Base-by-base conservation (phyloP, 2,888 invertebrate genomes). In the Xylocampa areola region DNA sequence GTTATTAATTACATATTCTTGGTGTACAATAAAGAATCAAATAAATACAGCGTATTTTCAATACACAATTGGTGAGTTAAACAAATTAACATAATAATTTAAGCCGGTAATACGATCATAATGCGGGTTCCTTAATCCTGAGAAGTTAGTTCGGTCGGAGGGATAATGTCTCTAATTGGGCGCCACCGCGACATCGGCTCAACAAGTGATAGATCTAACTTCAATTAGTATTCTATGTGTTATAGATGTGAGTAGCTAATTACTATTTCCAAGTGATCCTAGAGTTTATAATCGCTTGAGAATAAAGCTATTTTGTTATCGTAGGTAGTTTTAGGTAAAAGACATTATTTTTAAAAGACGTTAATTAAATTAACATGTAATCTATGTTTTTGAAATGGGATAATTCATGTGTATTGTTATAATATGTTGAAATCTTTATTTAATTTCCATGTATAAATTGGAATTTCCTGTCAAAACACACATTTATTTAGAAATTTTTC, bases 151-250 rank as follows among this genome's bases (percentile, higher is more conserved):
- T 36, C 30, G 5, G 14, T 14, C 8, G 19, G 41, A 21, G 32
- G 21, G 44, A n/a, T 44, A 33, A 16, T 33, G 16, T 16, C 16
- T 33, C 44, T 44, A 33, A 44, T 33, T 25, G 23, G 27, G 33
- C 44, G 32, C 29, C 19, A 30, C 13, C 17, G 10, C 16, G 8
- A 33, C 33, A 21, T 29, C 37, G 40, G 16, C 45, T 53, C 61
- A 67, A 64, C 64, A 64, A 64, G 62, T 67, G 25, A 64, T 47
- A 41, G 45, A 67, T 67, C 37, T 29, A 33, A 53, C 32, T 67
- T 21, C 53, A 53, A 61, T 67, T 67, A 67, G 61, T 47, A 53
- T 67, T 60, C 53, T 41, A 33, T 47, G 45, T 17, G 25, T 13
- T 2, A 11, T 6, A 36, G 41, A 43, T 50, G 33, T 16, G 39